Evolutionary conservation across 1,140 invertebrate genomes (phyloP).

Genomic region (Zeugodacus cucurbitae): DNA sequence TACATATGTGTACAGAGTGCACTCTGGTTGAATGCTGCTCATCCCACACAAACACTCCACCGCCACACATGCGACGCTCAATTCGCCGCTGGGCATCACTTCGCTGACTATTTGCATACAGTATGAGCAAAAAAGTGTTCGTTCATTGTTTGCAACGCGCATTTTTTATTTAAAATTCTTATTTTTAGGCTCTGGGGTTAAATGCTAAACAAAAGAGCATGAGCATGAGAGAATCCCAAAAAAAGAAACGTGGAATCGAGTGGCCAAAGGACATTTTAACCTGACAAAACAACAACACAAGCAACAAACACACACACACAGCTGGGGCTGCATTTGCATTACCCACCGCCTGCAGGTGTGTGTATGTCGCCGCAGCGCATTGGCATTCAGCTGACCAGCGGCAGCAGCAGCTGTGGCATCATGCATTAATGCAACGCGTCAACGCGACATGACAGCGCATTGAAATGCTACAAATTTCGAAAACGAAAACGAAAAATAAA

Average conservation of each 20-base stretch:
- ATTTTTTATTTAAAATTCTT: not conserved
- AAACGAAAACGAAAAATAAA: not conserved
- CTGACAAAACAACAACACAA: not conserved
- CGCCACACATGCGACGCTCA: not conserved
- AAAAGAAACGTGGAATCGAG: not conserved
- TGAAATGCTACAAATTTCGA: not conserved
- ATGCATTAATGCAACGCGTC: constrained; percentile 28
- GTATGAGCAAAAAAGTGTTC: not conserved
- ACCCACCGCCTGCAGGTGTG: not conserved
- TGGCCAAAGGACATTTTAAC: not conserved
- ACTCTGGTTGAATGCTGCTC: not conserved
- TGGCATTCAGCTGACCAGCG: not conserved
- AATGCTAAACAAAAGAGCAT: not conserved
- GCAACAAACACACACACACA: not conserved
- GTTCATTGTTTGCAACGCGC: not conserved
- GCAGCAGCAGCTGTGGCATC: not conserved
- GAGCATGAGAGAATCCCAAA: not conserved
- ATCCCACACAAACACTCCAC: not conserved
- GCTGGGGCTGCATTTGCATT: not conserved
- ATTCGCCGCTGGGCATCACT: not conserved
- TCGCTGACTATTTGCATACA: not conserved
- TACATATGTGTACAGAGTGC: not conserved
- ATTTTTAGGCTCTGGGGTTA: not conserved
- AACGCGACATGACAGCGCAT: constrained; percentile 16
- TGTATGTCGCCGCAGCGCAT: not conserved